These are phyloP conservation scores for Coregonus clupeaformis DNA, from an alignment of 2,113 vertebrate genomes.

Conservation along the genomic window DNA sequence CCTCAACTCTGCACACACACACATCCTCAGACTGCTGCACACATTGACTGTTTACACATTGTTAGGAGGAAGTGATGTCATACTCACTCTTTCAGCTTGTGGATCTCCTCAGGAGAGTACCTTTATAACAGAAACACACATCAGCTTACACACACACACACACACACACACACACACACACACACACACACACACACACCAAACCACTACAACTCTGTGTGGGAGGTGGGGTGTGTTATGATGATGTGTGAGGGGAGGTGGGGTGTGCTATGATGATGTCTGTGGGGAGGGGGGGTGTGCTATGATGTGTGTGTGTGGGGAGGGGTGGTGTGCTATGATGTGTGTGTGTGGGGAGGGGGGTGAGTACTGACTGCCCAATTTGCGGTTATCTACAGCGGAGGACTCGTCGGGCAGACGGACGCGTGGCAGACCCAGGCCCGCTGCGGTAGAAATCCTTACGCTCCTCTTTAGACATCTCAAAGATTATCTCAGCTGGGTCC, in stretches of 20 bases:
- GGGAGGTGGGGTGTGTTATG: too few relatives aligned
- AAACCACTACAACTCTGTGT: background rate
- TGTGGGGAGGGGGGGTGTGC: too few relatives aligned
- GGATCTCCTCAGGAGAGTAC: constrained; percentile 93
- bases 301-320: too few relatives aligned
- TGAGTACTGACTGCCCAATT: constrained; percentile 96
- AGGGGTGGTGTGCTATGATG: too few relatives aligned
- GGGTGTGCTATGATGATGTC: too few relatives aligned
- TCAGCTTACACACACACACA: background rate
- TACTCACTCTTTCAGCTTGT: constrained; percentile 96
- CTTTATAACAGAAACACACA: constrained; percentile 58
- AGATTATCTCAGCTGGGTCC: constrained; percentile 97
- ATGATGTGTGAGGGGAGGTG: too few relatives aligned
- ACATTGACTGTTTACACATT: background rate
- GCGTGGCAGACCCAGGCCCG: too few relatives aligned
- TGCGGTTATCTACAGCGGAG: constrained; percentile 99
- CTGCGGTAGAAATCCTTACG: constrained; percentile 99
- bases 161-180: too few relatives aligned
- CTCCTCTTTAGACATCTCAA: constrained; percentile 99
- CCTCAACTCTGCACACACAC: constrained; percentile 78
- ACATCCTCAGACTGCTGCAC: constrained; percentile 12
- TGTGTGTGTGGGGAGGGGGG: background rate
- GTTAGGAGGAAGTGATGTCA: background rate
- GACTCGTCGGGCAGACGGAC: constrained; percentile 94
- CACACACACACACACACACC: too few relatives aligned